Percentiles rank a stretch among this genome's conserved stretches.
phyloP scores from a whole-genome alignment of 2,113 vertebrate species.

The Pluvialis apricaria region DNA sequence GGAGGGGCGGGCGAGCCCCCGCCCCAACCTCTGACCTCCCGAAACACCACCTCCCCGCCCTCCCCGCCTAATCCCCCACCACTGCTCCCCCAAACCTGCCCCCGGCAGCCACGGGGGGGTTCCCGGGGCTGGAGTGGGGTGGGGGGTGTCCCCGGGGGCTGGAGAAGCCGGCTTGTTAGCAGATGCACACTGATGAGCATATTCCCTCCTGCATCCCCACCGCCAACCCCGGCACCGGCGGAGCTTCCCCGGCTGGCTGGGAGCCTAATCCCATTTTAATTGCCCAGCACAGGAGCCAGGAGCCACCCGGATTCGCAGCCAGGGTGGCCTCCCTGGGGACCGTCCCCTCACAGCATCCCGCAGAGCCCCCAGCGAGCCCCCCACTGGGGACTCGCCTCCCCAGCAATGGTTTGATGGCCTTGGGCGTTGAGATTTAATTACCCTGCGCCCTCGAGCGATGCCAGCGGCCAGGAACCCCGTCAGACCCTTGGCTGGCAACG shows the following conservation, averaged over 20 bases:
- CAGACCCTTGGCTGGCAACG: neutral
- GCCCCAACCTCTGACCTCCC: conserved; percentile 32
- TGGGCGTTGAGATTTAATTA: neutral
- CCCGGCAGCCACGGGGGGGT: neutral
- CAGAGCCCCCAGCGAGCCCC: neutral
- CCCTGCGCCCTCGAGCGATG: neutral
- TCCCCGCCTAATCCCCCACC: neutral
- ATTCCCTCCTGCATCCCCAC: neutral
- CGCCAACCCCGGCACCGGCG: neutral
- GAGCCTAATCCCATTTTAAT: conserved; percentile 62
- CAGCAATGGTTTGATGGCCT: neutral
- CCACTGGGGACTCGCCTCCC: neutral
- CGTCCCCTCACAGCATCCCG: neutral
- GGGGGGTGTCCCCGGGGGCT: neutral
- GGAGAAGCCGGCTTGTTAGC: neutral
- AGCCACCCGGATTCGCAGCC: neutral
- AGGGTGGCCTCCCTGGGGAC: conserved; percentile 12
- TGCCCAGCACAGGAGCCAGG: conserved; percentile 15
- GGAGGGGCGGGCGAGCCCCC: neutral
- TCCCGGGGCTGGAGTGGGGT: neutral
- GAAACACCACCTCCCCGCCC: neutral
- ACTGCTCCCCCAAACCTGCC: neutral
- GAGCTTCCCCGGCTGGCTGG: neutral
- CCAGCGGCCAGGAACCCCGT: neutral
- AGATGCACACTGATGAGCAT: neutral